These are phyloP conservation scores for Zingel zingel DNA, from an alignment of 2,113 vertebrate species.

Conservation along the genomic window DNA sequence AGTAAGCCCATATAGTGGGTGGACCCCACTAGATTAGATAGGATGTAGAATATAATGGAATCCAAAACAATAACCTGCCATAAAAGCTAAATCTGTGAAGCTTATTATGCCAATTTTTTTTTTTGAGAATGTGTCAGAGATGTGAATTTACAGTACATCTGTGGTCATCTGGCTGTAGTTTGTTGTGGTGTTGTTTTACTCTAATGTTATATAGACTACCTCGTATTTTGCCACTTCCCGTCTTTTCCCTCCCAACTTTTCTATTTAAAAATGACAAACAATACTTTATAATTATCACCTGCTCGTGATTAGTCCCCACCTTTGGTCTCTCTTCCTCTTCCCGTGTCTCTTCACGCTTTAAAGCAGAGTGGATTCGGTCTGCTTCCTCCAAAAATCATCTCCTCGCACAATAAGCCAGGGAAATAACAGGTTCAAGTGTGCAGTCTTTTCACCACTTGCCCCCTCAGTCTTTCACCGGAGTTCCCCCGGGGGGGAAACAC, in stretches of 20 bases:
- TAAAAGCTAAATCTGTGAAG: not conserved
- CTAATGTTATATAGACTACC: not conserved
- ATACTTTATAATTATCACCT: constrained; percentile 13
- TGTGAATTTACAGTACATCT: not conserved
- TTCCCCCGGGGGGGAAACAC: not conserved
- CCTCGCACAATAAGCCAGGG: constrained; percentile 18
- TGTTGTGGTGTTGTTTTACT: not conserved
- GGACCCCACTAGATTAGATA: not conserved
- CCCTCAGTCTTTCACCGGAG: constrained; percentile 21
- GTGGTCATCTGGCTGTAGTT: not conserved
- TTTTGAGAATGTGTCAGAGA: not conserved
- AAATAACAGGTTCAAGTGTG: constrained; percentile 69
- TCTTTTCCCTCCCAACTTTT: not conserved
- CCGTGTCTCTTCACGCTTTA: constrained; percentile 34
- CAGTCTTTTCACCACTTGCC: constrained; percentile 35
- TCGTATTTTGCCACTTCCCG: not conserved
- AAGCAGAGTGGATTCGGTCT: constrained; percentile 19
- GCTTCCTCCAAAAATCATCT: constrained; percentile 45
- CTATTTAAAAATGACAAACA: constrained; percentile 13
- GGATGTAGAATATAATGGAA: not conserved
- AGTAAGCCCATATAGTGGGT: not conserved
- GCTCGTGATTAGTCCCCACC: constrained; percentile 20
- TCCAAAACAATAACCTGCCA: too few species aligned
- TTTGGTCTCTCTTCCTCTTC: constrained; percentile 32
- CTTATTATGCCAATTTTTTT: not conserved